Evolutionary conservation across 2,888 invertebrate genomes (phyloP), one percentile per base, ranked within the genome.

Genomic region (Margaritifera margaritifera): DNA sequence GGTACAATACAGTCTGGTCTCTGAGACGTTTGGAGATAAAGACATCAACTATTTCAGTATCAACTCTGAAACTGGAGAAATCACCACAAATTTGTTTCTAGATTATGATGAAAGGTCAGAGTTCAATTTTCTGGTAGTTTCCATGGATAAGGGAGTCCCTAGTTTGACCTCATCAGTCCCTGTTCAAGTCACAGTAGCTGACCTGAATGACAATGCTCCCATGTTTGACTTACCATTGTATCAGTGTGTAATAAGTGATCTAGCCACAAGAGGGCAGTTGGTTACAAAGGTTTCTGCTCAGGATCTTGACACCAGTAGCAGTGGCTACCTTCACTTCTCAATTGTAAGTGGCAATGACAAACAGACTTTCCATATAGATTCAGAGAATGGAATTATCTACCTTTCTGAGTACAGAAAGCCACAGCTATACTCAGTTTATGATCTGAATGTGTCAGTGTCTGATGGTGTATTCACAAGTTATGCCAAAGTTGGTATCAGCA

Each of bases 401-500:
- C 90, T 95, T 71, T 93, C 94, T 75, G 94, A 94, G 87, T 92
- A 94, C 88, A 93, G 95, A 74, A 94, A 94, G 85, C 93, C 94
- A 80, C 93, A 93, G 6, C 93, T 93, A 62, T 91, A 92, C 77
- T 92, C 93, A 64, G 91, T 92, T 65, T 93, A 93, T 84, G 90
- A 93, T 71, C 92, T 98, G 71, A 98, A 98, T 91, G 94, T 98
- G 52, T 97, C 97, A 1, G 98, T 96, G 55, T 95, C 96, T 67
- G 98, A 99, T 91, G 98, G 98, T 52, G 96, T 98, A 54, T 97
- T 96, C 91, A 96, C 96, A 11, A 95, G 94, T 78, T 97, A 95
- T 90, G 94, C 96, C 1, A 81, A 88, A 54, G 89, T 92, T 15
- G 78, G 78, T n/a, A 78, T 89, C 25, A 75, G 68, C 18, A 85